A percentile compares a stretch with the other conserved stretches of the same genome.
phyloP scores from a whole-genome alignment of 2,888 invertebrate species.

The Hirtodrosophila confusa region DNA sequence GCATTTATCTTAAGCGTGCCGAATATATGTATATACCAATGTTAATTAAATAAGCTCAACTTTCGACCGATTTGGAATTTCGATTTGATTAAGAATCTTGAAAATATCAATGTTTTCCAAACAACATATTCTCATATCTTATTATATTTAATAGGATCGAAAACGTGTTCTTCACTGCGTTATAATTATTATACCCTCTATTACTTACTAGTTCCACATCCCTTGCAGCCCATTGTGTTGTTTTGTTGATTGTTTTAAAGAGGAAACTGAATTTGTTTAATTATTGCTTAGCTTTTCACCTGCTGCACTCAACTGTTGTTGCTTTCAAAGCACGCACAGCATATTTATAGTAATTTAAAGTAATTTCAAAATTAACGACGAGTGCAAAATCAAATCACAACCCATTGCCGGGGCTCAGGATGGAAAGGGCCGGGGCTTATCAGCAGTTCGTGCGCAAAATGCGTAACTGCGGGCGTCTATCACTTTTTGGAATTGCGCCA shows the following conservation, averaged over 20 bases:
- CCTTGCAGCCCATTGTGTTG: conserved; percentile 66
- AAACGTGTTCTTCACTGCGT: no score
- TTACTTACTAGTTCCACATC: conserved; percentile 63
- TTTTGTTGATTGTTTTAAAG: conserved; percentile 13
- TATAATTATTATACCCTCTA: not conserved
- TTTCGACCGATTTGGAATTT: no score
- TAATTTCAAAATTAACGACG: conserved; percentile 3
- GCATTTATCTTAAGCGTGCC: no score
- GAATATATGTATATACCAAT: no score
- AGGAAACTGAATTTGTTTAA: conserved; percentile 11
- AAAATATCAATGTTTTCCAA: no score
- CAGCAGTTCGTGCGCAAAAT: conserved; percentile 61
- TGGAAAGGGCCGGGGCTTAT: conserved; percentile 34
- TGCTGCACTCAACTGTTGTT: conserved; percentile 21
- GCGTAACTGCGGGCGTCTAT: conserved; percentile 32
- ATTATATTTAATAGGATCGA: no score
- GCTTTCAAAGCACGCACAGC: conserved; percentile 2
- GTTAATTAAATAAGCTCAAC: no score
- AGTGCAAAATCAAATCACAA: conserved; percentile 29
- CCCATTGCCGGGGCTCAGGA: not conserved
- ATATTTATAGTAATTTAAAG: conserved; percentile 25
- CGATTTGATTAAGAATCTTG: no score
- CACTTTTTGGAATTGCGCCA: conserved; percentile 24
- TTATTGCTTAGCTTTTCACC: conserved; percentile 25
- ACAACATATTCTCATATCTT: no score